Base-by-base conservation (phyloP, 2,797 vertebrate genomes). In the Sarcophilus harrisii region DNA sequence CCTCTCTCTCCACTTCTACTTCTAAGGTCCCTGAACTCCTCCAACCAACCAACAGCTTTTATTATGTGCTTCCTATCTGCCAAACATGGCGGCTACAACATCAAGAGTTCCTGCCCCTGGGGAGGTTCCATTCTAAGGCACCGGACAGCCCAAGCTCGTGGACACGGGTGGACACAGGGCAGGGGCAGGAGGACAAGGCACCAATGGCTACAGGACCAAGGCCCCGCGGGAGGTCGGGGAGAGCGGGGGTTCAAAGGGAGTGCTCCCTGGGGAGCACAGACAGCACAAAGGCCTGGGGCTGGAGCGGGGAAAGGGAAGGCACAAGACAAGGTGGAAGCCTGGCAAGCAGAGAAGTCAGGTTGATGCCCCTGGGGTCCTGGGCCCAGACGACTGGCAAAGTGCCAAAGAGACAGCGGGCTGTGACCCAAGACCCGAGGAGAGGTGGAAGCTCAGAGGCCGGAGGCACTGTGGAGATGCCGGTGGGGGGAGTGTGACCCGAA, bases 281-380 rank as follows among this genome's bases (percentile, higher is more conserved):
- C n/a, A 38, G n/a, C 21, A n/a, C 66, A 45, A 81, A 45, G n/a
- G n/a, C n/a, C 6, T 24, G 18, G 66, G 12, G n/a, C 21, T 21
- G 16, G n/a, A 16, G 5, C 6, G 5, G 14, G 62, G 14, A 66
- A 14, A 18, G 62, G 14, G 5, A 18, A 38, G n/a, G 62, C 32
- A n/a, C 18, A n/a, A 18, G 60, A 62, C 14, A 73, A 73, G 16
- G 16, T 18, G 18, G n/a, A 10, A 6, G 1, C 21, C 94, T 2
- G 54, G 92, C 93, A 57, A 81, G 94, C 54, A 5, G 81, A 90
- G 73, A 38, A 58, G 94, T 94, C 95, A 13, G 90, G 93, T 95
- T 92, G 94, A 92, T 81, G 45, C 96, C 96, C 95, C 73, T 0
- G 5, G 96, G 93, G 96, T 93, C 91, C 95, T 92, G 93, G 32